Percentiles rank a stretch among this genome's conserved stretches.
phyloP scores from a whole-genome alignment of 2,797 vertebrate species.

The Anisognathus igniventris region DNA sequence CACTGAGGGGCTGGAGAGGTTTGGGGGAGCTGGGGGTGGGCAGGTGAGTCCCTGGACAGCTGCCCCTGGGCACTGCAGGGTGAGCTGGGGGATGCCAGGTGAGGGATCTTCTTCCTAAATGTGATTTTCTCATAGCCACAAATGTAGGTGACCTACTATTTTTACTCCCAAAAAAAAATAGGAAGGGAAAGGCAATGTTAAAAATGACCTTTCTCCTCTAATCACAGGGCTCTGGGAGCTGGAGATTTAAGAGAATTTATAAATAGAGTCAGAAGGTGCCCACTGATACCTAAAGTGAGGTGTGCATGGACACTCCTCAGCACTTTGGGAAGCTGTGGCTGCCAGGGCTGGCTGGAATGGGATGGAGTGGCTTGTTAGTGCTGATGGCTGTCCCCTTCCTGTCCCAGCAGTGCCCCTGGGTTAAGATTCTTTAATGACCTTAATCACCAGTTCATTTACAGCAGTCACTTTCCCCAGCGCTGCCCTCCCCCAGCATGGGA shows the following conservation, averaged over 20 bases:
- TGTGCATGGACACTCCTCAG: background rate
- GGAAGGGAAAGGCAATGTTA: background rate
- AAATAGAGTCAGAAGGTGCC: background rate
- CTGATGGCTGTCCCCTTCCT: background rate
- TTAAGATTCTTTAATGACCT: slow-evolving; percentile 35
- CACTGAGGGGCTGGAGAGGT: background rate
- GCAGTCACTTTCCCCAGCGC: background rate
- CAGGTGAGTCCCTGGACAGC: background rate
- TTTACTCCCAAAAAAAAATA: background rate
- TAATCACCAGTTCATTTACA: slow-evolving; percentile 47
- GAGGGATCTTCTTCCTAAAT: background rate
- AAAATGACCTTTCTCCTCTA: background rate
- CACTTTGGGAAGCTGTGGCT: background rate
- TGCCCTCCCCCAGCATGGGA: background rate
- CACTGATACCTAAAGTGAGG: background rate
- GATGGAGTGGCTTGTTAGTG: background rate
- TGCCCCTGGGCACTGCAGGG: background rate
- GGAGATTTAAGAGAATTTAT: background rate
- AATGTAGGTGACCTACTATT: background rate
- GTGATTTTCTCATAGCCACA: background rate
- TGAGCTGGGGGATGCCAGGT: background rate
- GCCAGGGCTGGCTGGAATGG: background rate
- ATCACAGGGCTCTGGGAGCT: background rate
- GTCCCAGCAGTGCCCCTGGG: background rate
- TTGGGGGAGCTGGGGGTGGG: background rate